Base-by-base conservation (phyloP, 2,888 invertebrate species). In the Eilema griseolum region DNA sequence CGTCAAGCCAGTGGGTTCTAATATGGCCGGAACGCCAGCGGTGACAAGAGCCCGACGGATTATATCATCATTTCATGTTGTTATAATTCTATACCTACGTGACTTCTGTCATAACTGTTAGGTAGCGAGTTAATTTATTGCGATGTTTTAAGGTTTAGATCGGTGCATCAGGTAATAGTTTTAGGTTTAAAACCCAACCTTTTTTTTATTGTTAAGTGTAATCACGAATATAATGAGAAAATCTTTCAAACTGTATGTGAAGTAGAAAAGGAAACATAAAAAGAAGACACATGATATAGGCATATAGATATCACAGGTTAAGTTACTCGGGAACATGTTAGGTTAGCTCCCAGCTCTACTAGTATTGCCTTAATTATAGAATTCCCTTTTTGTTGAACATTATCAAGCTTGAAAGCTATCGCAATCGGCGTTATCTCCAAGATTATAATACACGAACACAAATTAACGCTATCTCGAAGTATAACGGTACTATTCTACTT, bases 401-500 rank as follows among this genome's bases (percentile, higher is more conserved):
- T 69, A 69, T 66, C 72, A 59, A 28, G 66, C 57, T 61, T 56
- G 61, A 61, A 72, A 26, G 67, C 66, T 68, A 69, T 62, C 66
- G 62, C 60, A 69, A 59, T 33, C 31, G 46, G 7, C 63, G 46
- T 72, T 69, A 72, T 72, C 72, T 69, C 59, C 31, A 33, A 72
- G 72, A 72, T 72, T 60, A 80, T 69, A 66, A 60, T 73, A 76
- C 71, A 69, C 46, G 74, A 73, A 61, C 69, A 70, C 69, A 69
- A 57, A 67, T 60, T 67, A 65, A 70, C 61, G n/a, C 68, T 71
- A 75, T 73, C 77, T 75, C 67, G 23, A 64, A 70, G 67, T 64
- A 62, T 73, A 72, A 75, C 71, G 72, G 68, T 67, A 63, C 69
- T 69, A 82, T 66, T 72, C 75, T 61, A 70, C 66, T 61, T 74